Evolutionary conservation across 2,888 invertebrate species (phyloP).

Genomic region (Tachystola acroxantha): DNA sequence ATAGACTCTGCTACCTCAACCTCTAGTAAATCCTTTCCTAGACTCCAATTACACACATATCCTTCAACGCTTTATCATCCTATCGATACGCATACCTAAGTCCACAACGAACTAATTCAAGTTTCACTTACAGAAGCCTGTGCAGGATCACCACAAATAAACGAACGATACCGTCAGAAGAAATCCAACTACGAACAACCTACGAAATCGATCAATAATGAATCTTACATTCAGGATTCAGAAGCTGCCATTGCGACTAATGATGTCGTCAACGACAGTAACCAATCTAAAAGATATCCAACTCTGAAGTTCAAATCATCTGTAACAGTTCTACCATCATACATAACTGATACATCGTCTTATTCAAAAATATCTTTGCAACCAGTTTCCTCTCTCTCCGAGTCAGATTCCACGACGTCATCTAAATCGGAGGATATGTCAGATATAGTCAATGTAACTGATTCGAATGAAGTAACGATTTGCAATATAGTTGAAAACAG

Average conservation of each 20-base stretch:
- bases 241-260: background rate
- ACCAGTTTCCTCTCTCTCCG: conserved; percentile 2
- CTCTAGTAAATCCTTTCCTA: too few species aligned
- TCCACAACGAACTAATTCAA: too few species aligned
- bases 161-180: background rate
- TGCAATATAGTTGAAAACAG: conserved; percentile 7
- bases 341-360: conserved; percentile 26
- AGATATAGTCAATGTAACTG: background rate
- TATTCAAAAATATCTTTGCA: conserved; percentile 20
- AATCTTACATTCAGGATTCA: background rate
- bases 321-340: conserved; percentile 35
- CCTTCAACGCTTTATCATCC: too few species aligned
- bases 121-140: conserved; percentile 17
- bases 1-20: too few species aligned
- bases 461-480: conserved; percentile 9
- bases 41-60: too few species aligned
- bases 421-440: conserved; percentile 2
- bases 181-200: background rate
- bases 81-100: too few species aligned
- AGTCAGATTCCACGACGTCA: conserved; percentile 7
- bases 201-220: background rate
- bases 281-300: conserved; percentile 11
- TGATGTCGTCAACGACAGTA: background rate
- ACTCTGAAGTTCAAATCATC: conserved; percentile 34
- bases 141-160: conserved; percentile 2